Evolutionary conservation across 2,113 vertebrate genomes (phyloP), one percentile per base, ranked within the genome.

Genomic region (Sorex araneus): DNA sequence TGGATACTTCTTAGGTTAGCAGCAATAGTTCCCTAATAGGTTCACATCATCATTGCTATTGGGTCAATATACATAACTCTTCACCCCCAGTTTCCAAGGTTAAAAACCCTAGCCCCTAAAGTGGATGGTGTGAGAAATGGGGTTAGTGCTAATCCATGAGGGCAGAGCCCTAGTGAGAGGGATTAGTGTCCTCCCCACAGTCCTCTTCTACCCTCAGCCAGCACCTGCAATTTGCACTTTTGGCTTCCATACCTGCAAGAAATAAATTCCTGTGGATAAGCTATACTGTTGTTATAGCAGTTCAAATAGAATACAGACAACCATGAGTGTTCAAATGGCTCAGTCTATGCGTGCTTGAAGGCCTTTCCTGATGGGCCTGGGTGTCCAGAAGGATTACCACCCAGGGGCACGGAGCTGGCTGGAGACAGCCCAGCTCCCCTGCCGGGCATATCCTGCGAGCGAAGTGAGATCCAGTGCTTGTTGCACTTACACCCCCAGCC

Each of bases 361-460:
- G 1, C 1, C 36, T 63, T 69, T 89, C 47, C 76, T 66, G 6
- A 81, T 0, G 8, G 69, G 64, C 30, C 27, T 8, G 81, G 5
- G 13, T 7, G 32, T 30, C 69, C 36, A 25, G 60, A 40, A 57
- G 57, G 50, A 54, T 6, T 54, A 28, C 7, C 0, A 0, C 60
- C 43, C 45, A n/a, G 0, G 6, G 12, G 66, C 60, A 13, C 0
- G 0, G 0, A 66, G 67, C 50, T 64, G 60, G 71, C 45, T 32
- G 3, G 0, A 36, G 66, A 84, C 54, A 60, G 60, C 78, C n/a
- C 81, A 27, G 87, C 25, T 1, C 5, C 77, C 78, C 60, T 2
- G 18, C 32, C 34, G 83, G 32, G 32, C 69, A 60, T 78, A 89
- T 75, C 74, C 92, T 88, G 81, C 47, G 82, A 84, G 64, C 36